Evolutionary conservation across 2,113 vertebrate species (phyloP), one percentile per base, ranked within the genome.

Genomic region (Paradoxurus hermaphroditus): DNA sequence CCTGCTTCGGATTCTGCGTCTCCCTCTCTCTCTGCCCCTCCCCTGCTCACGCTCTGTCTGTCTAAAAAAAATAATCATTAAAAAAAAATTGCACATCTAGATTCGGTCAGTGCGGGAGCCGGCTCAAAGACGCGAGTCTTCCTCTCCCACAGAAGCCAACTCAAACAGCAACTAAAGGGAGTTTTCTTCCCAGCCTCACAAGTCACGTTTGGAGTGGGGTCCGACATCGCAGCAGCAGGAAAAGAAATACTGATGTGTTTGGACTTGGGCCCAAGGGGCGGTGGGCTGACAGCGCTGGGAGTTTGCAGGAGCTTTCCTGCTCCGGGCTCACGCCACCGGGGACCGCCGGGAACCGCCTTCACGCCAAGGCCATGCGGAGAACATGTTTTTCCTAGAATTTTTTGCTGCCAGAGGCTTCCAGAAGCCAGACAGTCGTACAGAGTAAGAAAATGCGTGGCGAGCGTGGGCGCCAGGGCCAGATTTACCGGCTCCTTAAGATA

Each of bases 151-250:
- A 31, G 83, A 93, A 90, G 72, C 94, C 90, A 97, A 94, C 12
- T 84, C 62, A 93, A 46, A 95, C 56, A 90, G n/a, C 63, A 86
- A 36, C 49, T 27, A 25, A 65, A 90, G 39, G 68, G 41, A 95
- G 39, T 86, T 79, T 91, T 67, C 94, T 62, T 96, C 93, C 90
- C 79, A 97, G 56, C 39, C 68, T 83, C 39, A 63, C 31, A 94
- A 97, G 96, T 97, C 98, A 97, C 41, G 39, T 97, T 96, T 79
- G 44, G 78, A 65, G 94, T 65, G 34, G n/a, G 49, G 34, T 93
- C 65, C 49, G 49, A 27, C n/a, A 23, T 25, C 75, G 68, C 31
- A 96, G 44, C 85, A 82, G 73, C 90, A 92, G 92, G 90, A 93
- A 87, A 97, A 96, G 94, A 91, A 96, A 87, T 94, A 96, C 65